These are phyloP conservation scores for Sphenopsis melanotis DNA, from an alignment of 2,797 vertebrate species.

Conservation along the genomic window DNA sequence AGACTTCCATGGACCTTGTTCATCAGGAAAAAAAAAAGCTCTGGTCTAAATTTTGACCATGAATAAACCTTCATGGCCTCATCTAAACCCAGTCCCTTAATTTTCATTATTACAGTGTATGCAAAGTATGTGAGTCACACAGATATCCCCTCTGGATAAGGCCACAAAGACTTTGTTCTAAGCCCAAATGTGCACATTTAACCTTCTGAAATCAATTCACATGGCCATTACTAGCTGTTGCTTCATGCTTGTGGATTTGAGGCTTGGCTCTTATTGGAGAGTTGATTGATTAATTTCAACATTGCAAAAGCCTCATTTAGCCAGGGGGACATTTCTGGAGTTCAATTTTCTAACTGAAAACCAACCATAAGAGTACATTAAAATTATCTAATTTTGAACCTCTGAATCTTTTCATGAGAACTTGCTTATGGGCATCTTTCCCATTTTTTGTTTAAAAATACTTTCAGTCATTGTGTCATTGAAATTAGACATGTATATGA, in stretches of 20 bases:
- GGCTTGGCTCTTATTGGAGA: conserved; percentile 24
- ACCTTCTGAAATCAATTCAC: conserved; percentile 56
- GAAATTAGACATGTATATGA: neutral
- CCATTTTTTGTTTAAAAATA: neutral
- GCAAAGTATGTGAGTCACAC: neutral
- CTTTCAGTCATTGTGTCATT: neutral
- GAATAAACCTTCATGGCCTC: conserved; percentile 9
- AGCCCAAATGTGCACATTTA: conserved; percentile 25
- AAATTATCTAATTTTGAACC: conserved; percentile 21
- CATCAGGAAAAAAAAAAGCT: neutral
- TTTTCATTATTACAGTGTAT: conserved; percentile 36
- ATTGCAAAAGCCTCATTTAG: conserved; percentile 30
- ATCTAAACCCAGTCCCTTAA: conserved; percentile 24
- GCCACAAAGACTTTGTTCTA: neutral
- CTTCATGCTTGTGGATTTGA: conserved; percentile 50
- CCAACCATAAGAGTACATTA: neutral
- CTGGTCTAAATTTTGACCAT: neutral
- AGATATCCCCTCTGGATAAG: neutral
- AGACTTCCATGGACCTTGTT: neutral
- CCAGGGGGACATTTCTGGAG: neutral
- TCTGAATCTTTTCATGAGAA: neutral
- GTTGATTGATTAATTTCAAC: conserved; percentile 51
- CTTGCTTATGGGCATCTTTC: neutral
- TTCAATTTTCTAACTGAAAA: conserved; percentile 15
- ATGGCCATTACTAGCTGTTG: conserved; percentile 13